Evolutionary conservation across 2,888 invertebrate species (phyloP), one percentile per base, ranked within the genome.

Genomic region (Pseudococcus jackbeardsleyi): DNA sequence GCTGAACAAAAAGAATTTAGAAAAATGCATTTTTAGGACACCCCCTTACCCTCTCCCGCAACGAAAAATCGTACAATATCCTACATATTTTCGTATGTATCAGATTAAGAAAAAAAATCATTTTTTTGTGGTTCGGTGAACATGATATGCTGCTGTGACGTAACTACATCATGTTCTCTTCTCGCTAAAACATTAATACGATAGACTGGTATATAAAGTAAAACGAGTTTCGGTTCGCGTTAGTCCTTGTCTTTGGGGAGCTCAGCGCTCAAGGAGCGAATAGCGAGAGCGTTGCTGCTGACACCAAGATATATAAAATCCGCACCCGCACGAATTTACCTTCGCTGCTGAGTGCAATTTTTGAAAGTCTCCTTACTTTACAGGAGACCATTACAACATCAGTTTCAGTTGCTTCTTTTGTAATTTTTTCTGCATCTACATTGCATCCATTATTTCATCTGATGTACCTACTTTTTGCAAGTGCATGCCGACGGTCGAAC

Each of bases 291-390:
- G 88, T 88, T 88, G 88, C 39, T 88, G 88, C 88, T 88, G 39
- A 88, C 82, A 88, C 88, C 88, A 48, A 39, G 12, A n/a, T 33
- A 85, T 19, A 54, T 54, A 15, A 50, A 88, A 88, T 82, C 82
- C 88, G 88, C 88, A 54, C 88, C 88, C 54, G 79, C 50, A 39
- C 88, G 79, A 88, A 88, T 48, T 88, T 88, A 88, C 88, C 79
- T 88, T 88, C 79, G 88, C n/a, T 82, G 88, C 79, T 48, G 88
- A 88, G 88, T 79, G 88, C 88, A 88, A 88, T 88, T 88, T 88
- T 88, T 88, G 88, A 88, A 88, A 88, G 88, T 88, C 88, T 88
- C 82, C 88, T 88, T 88, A 88, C 88, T 88, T 88, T 19, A 88
- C 59, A 88, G 88, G 88, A 88, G 88, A 54, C 82, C 88, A 79